Percentiles rank a stretch among this genome's conserved stretches.
These are phyloP conservation scores for Prosopocoilus inquinatus DNA, from an alignment of 2,888 invertebrate genomes.

Conservation along the genomic window DNA sequence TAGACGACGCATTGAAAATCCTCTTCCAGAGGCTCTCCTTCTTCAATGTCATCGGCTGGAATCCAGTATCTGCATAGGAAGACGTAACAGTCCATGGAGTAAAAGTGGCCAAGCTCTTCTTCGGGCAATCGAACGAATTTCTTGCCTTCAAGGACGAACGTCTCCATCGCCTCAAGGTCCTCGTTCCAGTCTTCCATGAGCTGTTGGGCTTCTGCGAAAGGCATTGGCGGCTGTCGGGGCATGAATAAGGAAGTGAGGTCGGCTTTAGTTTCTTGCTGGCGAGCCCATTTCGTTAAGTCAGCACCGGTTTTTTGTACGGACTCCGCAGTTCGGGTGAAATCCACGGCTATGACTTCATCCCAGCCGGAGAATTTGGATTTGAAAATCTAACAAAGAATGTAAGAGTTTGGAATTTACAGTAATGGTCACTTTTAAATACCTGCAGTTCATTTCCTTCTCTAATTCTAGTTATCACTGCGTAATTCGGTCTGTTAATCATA, in stretches of 20 bases:
- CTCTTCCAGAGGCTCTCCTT: constrained; percentile 57
- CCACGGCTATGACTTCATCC: constrained; percentile 99
- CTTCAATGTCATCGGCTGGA: constrained; percentile 58
- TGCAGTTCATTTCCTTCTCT: constrained; percentile 90
- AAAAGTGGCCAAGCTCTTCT: constrained; percentile 83
- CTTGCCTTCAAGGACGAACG: constrained; percentile 93
- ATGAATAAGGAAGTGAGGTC: constrained; percentile 95
- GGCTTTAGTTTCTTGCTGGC: constrained; percentile 85
- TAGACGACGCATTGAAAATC: constrained; percentile 93
- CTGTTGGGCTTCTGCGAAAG: constrained; percentile 77
- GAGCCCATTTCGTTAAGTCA: constrained; percentile 90
- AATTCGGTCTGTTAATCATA: constrained; percentile 87
- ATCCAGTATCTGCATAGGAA: constrained; percentile 96
- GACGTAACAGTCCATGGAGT: constrained; percentile 95
- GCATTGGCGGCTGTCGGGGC: constrained; percentile 89
- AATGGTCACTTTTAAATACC: constrained; percentile 49
- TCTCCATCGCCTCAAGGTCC: constrained; percentile 96
- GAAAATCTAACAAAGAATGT: constrained; percentile 69
- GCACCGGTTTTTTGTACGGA: constrained; percentile 96
- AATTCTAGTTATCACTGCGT: constrained; percentile 84
- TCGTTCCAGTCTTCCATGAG: constrained; percentile 97
- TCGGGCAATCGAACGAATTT: constrained; percentile 97
- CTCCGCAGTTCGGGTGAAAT: constrained; percentile 97
- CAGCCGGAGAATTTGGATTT: constrained; percentile 96
- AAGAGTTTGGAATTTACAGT: background rate